Percentiles rank a stretch among this genome's conserved stretches.
phyloP scores from a whole-genome alignment of 2,113 vertebrate genomes.

The Perca flavescens region DNA sequence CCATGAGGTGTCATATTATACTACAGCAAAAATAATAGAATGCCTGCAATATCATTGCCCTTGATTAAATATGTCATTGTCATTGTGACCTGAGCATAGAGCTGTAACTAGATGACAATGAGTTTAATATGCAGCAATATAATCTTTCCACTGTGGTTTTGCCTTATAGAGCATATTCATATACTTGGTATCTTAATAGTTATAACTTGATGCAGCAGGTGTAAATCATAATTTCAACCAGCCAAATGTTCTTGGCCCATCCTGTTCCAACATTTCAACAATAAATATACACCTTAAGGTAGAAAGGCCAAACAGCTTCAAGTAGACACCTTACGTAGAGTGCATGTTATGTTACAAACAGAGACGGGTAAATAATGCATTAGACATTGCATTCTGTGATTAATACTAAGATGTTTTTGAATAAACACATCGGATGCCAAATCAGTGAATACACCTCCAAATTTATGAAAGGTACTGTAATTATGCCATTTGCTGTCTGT shows the following conservation, averaged over 20 bases:
- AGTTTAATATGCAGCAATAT: slow-evolving; percentile 6
- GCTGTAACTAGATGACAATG: background rate
- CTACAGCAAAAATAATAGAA: background rate
- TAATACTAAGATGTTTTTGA: background rate
- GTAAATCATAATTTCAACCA: background rate
- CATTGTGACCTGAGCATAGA: background rate
- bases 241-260: background rate
- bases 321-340: background rate
- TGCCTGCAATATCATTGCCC: background rate
- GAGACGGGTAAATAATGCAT: no score
- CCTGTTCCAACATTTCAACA: background rate
- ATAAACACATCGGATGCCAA: background rate
- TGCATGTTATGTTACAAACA: background rate
- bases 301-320: background rate
- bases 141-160: background rate
- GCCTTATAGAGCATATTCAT: background rate
- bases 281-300: background rate
- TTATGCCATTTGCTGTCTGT: background rate
- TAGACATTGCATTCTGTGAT: background rate
- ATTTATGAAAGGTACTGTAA: background rate
- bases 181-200: no score
- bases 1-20: background rate
- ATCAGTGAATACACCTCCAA: background rate
- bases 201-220: background rate
- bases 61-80: background rate